phyloP scores from a whole-genome alignment of 1,140 invertebrate species.

The Pseudoatta argentina region DNA sequence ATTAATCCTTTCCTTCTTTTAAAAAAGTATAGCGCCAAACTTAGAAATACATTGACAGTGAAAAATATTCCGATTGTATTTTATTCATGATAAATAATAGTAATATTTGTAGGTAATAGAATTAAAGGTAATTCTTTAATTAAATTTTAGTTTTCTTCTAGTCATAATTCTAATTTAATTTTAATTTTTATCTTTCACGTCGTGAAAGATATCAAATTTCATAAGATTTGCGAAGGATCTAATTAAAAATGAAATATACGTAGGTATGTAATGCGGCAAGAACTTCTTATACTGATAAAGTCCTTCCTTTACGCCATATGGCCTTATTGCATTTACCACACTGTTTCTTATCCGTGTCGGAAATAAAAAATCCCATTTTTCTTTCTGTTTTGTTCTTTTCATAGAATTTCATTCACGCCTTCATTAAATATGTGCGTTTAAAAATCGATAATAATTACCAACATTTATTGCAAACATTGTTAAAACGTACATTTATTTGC shows the following conservation, averaged over 20 bases:
- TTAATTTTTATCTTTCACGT: not conserved
- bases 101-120: not conserved
- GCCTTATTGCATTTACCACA: not conserved
- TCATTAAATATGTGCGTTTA: not conserved
- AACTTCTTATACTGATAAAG: not conserved
- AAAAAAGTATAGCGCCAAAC: not conserved
- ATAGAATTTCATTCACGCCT: not conserved
- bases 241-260: not conserved
- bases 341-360: not conserved
- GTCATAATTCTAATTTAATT: not conserved
- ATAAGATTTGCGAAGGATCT: not conserved
- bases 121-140: not conserved
- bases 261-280: not conserved
- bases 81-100: not conserved
- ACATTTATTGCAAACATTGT: slow-evolving; percentile 13
- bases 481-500: not conserved
- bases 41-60: not conserved
- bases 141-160: not conserved
- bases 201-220: not conserved
- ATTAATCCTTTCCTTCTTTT: not conserved
- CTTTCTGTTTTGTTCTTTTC: not conserved
- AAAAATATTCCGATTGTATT: slow-evolving; percentile 4
- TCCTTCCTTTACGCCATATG: not conserved
- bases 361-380: slow-evolving; percentile 14
- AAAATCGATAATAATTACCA: slow-evolving; percentile 45